A percentile compares a stretch with the other conserved stretches of the same genome.
Conservation (phyloP, 2,113 vertebrate genomes). For the Anser cygnoides region DNA sequence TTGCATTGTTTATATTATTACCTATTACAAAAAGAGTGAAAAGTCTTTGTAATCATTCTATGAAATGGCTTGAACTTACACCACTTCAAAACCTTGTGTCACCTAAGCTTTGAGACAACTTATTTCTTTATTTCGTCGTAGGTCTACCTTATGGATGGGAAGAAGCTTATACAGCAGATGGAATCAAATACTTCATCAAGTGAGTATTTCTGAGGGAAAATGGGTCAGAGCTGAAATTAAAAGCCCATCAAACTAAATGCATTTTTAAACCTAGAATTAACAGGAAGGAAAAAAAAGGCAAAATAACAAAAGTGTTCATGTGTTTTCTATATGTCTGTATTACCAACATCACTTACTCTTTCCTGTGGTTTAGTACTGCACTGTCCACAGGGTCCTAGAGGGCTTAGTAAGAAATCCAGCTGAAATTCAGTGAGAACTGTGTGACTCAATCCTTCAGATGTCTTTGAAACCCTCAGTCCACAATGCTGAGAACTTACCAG, state of each 20-base stretch:
- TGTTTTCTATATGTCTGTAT: background rate
- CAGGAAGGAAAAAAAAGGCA: background rate
- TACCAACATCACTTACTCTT: background rate
- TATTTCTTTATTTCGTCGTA: constrained; percentile 55
- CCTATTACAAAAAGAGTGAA: background rate
- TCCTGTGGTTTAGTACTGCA: background rate
- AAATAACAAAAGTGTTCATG: constrained; percentile 16
- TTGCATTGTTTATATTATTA: background rate
- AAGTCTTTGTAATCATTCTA: background rate
- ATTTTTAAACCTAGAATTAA: constrained; percentile 19
- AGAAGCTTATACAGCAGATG: constrained; percentile 90
- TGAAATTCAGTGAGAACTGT: background rate
- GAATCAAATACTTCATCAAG: constrained; percentile 94
- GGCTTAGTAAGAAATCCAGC: background rate
- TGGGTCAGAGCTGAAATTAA: constrained; percentile 30
- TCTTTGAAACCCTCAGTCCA: background rate
- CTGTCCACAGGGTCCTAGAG: background rate
- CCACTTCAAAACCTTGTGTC: background rate
- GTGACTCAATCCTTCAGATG: background rate
- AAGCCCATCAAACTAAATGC: background rate
- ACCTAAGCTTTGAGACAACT: background rate
- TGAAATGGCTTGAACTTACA: background rate
- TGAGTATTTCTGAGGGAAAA: constrained; percentile 79
- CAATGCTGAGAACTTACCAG: background rate
- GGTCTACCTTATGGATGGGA: constrained; percentile 92